phyloP scores from a whole-genome alignment of 1,140 invertebrate genomes.

The Drosophila micromelanica region DNA sequence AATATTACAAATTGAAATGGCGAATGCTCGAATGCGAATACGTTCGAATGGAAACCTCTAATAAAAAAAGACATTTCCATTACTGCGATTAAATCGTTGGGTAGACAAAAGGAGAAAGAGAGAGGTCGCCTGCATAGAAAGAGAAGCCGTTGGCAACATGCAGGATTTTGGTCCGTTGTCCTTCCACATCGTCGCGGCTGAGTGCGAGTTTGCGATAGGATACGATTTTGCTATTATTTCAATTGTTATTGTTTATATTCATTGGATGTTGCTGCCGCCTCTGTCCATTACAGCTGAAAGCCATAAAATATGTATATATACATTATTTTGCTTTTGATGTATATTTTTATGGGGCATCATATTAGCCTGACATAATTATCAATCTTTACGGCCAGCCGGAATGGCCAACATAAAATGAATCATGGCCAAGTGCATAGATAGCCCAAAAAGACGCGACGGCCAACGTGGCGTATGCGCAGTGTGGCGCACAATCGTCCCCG shows the following conservation, averaged over 20 bases:
- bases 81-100: slow-evolving; percentile 77
- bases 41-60: slow-evolving; percentile 65
- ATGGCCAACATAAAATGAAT: slow-evolving; percentile 66
- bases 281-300: slow-evolving; percentile 35
- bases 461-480: slow-evolving; percentile 39
- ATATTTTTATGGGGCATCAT: slow-evolving; percentile 76
- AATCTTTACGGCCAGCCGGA: slow-evolving; percentile 68
- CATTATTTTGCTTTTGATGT: slow-evolving; percentile 39
- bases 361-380: slow-evolving; percentile 78
- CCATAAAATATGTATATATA: slow-evolving; percentile 42
- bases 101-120: slow-evolving; percentile 4
- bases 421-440: slow-evolving; percentile 37
- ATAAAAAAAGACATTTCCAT: slow-evolving; percentile 78
- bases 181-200: slow-evolving; percentile 30
- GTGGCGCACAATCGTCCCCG: slow-evolving; percentile 13
- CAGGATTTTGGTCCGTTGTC: slow-evolving; percentile 41
- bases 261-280: slow-evolving; percentile 46
- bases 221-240: slow-evolving; percentile 68
- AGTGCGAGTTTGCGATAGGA: slow-evolving; percentile 49
- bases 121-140: slow-evolving; percentile 10
- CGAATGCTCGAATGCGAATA: slow-evolving; percentile 37
- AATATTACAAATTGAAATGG: slow-evolving; percentile 71
- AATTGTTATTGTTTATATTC: slow-evolving; percentile 81
- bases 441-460: neutral
- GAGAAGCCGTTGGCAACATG: slow-evolving; percentile 24